Conservation (phyloP, 2,797 vertebrate species). For the Melanotaenia parkinsoni region DNA sequence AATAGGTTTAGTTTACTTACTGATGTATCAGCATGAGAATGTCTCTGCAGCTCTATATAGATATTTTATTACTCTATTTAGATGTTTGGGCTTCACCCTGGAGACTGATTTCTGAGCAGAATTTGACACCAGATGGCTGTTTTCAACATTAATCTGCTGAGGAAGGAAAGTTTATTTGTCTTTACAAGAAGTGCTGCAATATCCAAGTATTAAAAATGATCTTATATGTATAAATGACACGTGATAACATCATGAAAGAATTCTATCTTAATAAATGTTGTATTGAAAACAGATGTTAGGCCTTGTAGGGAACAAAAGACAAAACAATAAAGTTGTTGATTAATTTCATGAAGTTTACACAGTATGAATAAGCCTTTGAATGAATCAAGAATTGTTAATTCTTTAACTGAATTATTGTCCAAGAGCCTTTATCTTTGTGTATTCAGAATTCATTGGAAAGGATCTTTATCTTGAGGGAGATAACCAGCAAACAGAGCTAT, state of each 20-base stretch:
- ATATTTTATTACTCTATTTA: too few relatives aligned
- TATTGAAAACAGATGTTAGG: neutral
- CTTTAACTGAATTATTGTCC: neutral
- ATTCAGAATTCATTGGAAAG: neutral
- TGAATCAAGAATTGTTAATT: neutral
- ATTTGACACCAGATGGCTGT: neutral
- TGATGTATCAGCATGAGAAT: neutral
- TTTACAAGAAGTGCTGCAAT: neutral
- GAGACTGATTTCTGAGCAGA: neutral
- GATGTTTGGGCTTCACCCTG: too few relatives aligned
- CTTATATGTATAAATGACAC: too few relatives aligned
- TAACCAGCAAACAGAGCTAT: slow-evolving; percentile 36
- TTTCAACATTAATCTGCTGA: neutral
- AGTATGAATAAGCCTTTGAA: neutral
- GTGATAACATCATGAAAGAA: neutral
- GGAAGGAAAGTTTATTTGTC: neutral
- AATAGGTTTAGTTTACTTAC: neutral
- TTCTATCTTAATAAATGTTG: neutral
- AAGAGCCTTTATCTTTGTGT: neutral
- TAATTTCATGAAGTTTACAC: neutral
- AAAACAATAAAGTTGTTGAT: neutral
- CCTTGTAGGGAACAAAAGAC: neutral
- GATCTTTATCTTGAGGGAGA: slow-evolving; percentile 9
- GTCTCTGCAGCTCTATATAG: neutral
- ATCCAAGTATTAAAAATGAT: neutral